phyloP scores from a whole-genome alignment of 2,797 vertebrate genomes.

The Coluber constrictor region DNA sequence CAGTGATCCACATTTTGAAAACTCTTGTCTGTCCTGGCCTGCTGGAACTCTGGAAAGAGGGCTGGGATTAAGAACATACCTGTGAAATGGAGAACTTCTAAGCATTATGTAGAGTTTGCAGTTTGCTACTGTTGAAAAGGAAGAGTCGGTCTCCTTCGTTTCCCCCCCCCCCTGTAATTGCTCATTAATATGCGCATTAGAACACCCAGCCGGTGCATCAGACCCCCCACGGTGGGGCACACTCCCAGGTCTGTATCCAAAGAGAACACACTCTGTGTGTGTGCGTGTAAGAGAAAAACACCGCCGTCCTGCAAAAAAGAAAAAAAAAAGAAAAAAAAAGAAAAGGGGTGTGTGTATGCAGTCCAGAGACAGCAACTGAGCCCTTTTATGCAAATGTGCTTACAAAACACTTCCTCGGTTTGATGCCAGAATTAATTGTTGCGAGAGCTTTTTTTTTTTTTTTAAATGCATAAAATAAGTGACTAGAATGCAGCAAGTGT shows the following conservation, averaged over 20 bases:
- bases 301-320: neutral
- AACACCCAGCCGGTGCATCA: neutral
- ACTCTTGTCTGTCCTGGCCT: neutral
- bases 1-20: neutral
- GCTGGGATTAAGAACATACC: neutral
- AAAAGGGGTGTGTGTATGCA: neutral
- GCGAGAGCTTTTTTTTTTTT: neutral
- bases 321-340: neutral
- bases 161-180: neutral
- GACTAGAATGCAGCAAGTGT: neutral
- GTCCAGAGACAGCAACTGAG: neutral
- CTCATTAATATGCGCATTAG: neutral
- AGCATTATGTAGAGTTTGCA: neutral
- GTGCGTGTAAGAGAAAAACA: neutral
- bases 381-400: constrained; percentile 23
- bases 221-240: neutral
- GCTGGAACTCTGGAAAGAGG: neutral
- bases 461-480: neutral
- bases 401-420: constrained; percentile 11
- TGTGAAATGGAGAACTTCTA: neutral
- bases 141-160: fast-evolving
- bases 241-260: neutral
- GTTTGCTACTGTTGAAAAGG: neutral
- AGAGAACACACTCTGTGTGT: neutral
- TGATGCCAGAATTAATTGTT: constrained; percentile 13